Evolutionary conservation across 2,888 invertebrate genomes (phyloP), one percentile per base, ranked within the genome.

Genomic region (Mythimna pallens): DNA sequence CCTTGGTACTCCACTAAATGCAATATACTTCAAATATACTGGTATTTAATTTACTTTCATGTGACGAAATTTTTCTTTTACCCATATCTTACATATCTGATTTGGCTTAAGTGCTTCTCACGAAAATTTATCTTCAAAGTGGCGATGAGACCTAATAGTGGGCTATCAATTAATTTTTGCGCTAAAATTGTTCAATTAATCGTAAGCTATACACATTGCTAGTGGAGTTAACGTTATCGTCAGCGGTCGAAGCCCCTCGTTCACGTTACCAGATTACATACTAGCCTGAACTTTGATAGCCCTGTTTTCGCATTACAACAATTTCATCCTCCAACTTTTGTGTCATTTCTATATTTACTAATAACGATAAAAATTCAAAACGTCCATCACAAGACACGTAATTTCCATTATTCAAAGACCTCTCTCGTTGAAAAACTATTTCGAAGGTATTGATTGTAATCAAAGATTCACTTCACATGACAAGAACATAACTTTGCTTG

Each of bases 221-320:
- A 85, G 86, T 87, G 87, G 90, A 90, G 89, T 89, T 89, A 88
- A 89, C 89, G 90, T 93, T 94, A 93, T 93, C 93, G 86, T 87
- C 85, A 83, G 90, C 94, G 94, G 94, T 94, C 94, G 94, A 92
- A 95, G 94, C 93, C 93, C 94, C 93, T 89, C 88, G 89, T 91
- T 92, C 88, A 88, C 87, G 88, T 91, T 92, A 90, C 89, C 90
- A 92, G 93, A 94, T 93, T 93, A 93, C 89, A 90, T 91, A 88
- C 90, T 89, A 89, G 90, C 88, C 89, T 92, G 93, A 93, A 92
- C 93, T 91, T 89, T 89, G 93, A 94, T 94, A 94, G 92, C 92
- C 92, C 86, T 89, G 87, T 91, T 91, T 93, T 92, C 85, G 87
- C 87, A 88, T 86, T 87, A 86, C 83, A 85, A 85, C 81, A 86